phyloP scores from a whole-genome alignment of 2,888 invertebrate species.

The Hemicrepidius hirtus region DNA sequence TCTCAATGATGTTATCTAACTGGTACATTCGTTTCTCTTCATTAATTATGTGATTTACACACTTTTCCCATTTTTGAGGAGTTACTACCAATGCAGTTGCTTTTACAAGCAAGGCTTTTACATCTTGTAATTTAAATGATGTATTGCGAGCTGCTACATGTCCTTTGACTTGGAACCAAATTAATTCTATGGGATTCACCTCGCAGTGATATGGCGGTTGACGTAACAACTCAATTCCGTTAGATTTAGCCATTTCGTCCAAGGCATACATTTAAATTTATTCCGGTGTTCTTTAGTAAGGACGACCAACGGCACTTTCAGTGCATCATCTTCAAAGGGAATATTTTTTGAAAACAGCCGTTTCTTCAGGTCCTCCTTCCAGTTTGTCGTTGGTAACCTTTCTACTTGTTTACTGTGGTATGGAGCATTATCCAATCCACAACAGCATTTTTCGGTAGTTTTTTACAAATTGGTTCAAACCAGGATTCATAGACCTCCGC shows the following conservation, averaged over 20 bases:
- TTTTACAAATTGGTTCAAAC: not conserved
- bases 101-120: too few relatives aligned
- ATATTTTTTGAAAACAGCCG: not conserved
- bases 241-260: not conserved
- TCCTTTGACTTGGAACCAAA: not conserved
- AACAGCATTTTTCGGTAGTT: not conserved
- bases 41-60: too few relatives aligned
- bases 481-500: conserved; percentile 23
- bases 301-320: not conserved
- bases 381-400: not conserved
- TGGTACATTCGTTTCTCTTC: too few relatives aligned
- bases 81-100: too few relatives aligned
- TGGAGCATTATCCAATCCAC: conserved; percentile 6
- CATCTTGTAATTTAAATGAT: too few relatives aligned
- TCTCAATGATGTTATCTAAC: too few relatives aligned
- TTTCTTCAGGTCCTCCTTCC: not conserved
- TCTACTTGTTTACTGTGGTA: not conserved
- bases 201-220: not conserved
- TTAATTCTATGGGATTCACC: not conserved
- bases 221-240: not conserved
- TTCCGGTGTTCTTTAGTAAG: not conserved
- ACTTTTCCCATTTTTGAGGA: too few relatives aligned
- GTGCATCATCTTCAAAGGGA: not conserved
- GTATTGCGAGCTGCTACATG: not conserved
- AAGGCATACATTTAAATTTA: not conserved